Evolutionary conservation across 2,888 invertebrate genomes (phyloP), one percentile per base, ranked within the genome.

Genomic region (Tiphia femorata): DNA sequence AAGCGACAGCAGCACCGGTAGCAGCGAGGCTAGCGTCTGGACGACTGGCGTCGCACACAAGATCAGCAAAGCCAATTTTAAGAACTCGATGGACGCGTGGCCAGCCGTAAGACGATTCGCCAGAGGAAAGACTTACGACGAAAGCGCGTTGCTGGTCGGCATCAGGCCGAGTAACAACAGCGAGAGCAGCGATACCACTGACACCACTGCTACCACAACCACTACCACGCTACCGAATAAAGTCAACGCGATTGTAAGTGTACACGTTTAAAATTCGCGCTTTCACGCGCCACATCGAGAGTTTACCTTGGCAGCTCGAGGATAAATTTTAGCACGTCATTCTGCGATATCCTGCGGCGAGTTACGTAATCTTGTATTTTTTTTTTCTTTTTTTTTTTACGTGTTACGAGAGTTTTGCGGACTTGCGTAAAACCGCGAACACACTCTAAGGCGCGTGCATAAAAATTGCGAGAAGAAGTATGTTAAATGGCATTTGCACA

Each of bases 1-100:
- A 62, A 82, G 81, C 54, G 80, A 81, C 51, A 81, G 79, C 67
- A 81, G 81, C 49, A 82, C 80, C 2, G 80, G 78, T 4, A 81
- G 80, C 58, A 80, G 80, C 66, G 82, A 81, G 29, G 68, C 76
- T 2, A 73, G 78, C 52, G 69, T 81, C 7, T 81, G 82, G 81
- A 80, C 80, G 2, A 81, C 81, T 2, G 80, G 79, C 0, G 68
- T 81, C 3, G 67, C 64, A 3, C 75, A 71, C 0, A 79, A 78
- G 41, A 44, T 67, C 10, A 44, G 57, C 14, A 70, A 64, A 35
- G 58, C 57, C 5, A 74, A 72, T 48, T 53, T 62, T 3, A 74
- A 73, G 50, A 70, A 68, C 53, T 55, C 70, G 2, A 59, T 69
- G 44, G 76, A 79, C 21, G 58, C 67, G 37, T 76, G 78, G 78